A percentile compares a stretch with the other conserved stretches of the same genome.
Evolutionary conservation across 2,797 vertebrate genomes (phyloP).

Genomic region (Oreochromis mossambicus): DNA sequence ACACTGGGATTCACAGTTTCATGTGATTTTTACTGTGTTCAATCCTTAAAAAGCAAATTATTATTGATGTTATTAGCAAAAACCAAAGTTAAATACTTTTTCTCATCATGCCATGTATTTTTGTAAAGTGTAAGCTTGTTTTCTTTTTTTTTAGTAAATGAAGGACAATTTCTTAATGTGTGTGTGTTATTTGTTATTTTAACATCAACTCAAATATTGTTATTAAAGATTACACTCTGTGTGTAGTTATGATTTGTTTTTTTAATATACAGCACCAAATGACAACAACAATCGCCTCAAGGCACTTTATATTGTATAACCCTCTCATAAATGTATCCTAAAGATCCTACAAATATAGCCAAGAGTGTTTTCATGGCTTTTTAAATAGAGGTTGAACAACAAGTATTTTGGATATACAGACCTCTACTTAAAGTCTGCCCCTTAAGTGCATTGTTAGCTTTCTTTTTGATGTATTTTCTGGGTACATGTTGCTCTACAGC

Average conservation of each 20-base stretch:
- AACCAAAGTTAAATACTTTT: not conserved
- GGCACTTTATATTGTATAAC: not conserved
- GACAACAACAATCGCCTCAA: not conserved
- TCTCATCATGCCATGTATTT: not conserved
- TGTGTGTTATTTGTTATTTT: constrained; percentile 3
- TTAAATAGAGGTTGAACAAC: not conserved
- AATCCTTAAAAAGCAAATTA: not conserved
- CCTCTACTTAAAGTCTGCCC: not conserved
- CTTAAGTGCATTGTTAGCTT: not conserved
- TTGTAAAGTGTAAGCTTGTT: not conserved
- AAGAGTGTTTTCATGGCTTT: not conserved
- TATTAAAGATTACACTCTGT: not conserved
- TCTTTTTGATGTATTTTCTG: not conserved
- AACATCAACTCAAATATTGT: not conserved
- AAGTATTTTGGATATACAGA: fast-evolving
- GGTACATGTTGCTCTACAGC: not conserved
- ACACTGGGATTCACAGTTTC: constrained; percentile 11
- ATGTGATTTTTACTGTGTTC: not conserved
- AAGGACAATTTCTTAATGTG: not conserved
- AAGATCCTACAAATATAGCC: not conserved
- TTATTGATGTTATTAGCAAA: not conserved
- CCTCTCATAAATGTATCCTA: not conserved
- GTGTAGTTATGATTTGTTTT: not conserved
- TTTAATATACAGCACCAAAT: not conserved
- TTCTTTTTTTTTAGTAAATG: not conserved